Evolutionary conservation across 2,797 vertebrate genomes (phyloP).

Genomic region (Oreonectes daqikongensis): DNA sequence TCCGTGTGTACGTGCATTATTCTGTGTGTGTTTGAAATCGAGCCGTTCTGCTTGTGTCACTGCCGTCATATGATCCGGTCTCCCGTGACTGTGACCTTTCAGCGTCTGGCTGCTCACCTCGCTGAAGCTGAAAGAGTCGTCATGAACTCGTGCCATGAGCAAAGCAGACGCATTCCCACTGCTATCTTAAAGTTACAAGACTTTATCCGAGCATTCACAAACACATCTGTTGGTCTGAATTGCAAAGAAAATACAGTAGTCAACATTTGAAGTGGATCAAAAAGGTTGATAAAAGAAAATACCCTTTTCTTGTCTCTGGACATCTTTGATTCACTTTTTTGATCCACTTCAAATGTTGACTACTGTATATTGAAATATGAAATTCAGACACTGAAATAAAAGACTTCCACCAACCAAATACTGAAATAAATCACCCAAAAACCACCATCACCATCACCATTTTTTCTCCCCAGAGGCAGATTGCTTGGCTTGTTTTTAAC

Average conservation of each 20-base stretch:
- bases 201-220: too few species aligned
- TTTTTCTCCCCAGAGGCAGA: too few species aligned
- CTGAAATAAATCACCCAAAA: too few species aligned
- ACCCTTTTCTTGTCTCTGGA: too few species aligned
- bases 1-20: slow-evolving; percentile 3
- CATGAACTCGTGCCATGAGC: not conserved
- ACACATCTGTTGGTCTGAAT: not conserved
- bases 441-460: too few species aligned
- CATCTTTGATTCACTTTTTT: too few species aligned
- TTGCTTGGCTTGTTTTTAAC: too few species aligned
- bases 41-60: slow-evolving; percentile 37
- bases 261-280: too few species aligned
- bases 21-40: slow-evolving; percentile 38
- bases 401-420: too few species aligned
- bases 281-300: too few species aligned
- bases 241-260: too few species aligned
- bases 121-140: slow-evolving; percentile 64
- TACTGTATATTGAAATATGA: not conserved
- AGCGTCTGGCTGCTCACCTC: slow-evolving; percentile 62
- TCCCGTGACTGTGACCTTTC: slow-evolving; percentile 76
- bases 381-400: not conserved
- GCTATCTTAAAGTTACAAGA: not conserved
- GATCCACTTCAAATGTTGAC: too few species aligned
- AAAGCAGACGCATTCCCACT: not conserved
- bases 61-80: slow-evolving; percentile 74